These are phyloP conservation scores for Drosophila limbata DNA, from an alignment of 2,888 invertebrate species.

Conservation along the genomic window DNA sequence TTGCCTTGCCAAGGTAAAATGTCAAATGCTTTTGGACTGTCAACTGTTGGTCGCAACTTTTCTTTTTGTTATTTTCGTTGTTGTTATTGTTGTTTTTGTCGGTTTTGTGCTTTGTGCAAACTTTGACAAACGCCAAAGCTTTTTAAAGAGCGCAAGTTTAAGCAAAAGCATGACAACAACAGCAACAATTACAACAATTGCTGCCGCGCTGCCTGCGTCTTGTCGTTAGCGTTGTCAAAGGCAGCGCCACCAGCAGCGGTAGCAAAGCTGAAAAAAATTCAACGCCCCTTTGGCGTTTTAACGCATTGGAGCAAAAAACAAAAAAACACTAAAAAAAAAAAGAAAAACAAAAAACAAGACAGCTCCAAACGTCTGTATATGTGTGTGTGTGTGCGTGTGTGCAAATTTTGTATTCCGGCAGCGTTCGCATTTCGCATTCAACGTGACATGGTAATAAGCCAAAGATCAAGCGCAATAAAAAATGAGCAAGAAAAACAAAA, in stretches of 20 bases:
- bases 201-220: conserved; percentile 40
- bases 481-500: conserved; percentile 48
- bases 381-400: conserved; percentile 23
- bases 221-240: conserved; percentile 60
- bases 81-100: conserved; percentile 33
- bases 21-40: conserved; percentile 83
- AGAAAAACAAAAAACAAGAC: conserved; percentile 22
- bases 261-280: conserved; percentile 45
- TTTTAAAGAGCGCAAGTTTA: conserved; percentile 55
- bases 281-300: conserved; percentile 75
- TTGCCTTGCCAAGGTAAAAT: conserved; percentile 82
- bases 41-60: conserved; percentile 78
- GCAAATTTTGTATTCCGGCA: conserved; percentile 60
- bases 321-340: conserved; percentile 24
- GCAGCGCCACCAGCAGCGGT: conserved; percentile 22
- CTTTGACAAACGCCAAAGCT: conserved; percentile 44
- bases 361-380: conserved; percentile 3
- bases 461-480: conserved; percentile 82
- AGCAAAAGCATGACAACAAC: conserved; percentile 40
- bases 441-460: conserved; percentile 83
- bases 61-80: conserved; percentile 22
- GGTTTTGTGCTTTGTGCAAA: conserved; percentile 37
- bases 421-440: conserved; percentile 73
- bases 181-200: conserved; percentile 26
- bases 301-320: conserved; percentile 54